Base-by-base conservation (phyloP, 2,113 vertebrate genomes). In the Nothocercus nigrocapillus region DNA sequence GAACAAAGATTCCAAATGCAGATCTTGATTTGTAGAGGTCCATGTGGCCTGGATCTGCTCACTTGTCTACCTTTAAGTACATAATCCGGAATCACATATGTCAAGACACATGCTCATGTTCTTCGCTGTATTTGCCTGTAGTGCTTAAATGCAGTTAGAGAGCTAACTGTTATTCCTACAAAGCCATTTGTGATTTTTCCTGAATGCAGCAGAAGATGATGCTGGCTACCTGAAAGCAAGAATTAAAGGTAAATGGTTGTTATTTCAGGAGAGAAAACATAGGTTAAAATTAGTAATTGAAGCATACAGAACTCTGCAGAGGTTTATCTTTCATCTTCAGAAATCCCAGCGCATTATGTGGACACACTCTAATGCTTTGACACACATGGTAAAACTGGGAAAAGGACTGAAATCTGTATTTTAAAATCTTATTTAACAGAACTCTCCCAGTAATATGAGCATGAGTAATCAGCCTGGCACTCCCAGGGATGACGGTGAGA, bases 381-480 rank as follows among this genome's bases (percentile, higher is more conserved):
- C 69, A 92, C 63, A 64, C 40, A 32, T 89, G 79, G 32, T 67
- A 83, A 32, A 91, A 67, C 79, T 80, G 66, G n/a, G 63, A 88
- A 61, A 54, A 40, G 18, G 62, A 49, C 61, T 63, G 28, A 75
- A 73, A 59, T 83, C 70, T 94, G 78, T 89, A 44, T 93, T 94
- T 96, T 92, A 47, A 81, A 94, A 96, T 97, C 83, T 96, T 79
- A 5, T 88, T 97, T 89, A 85, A 94, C 97, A 99, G 99, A 99
- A 99, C 96, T 99, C 99, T 97, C 99, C 99, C 92, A 99, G 99
- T 97, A 99, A 99, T 97, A 98, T 99, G 96, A 99, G 99, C 98
- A 99, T 99, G 98, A 99, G 98, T 97, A 99, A 99, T 97, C 99
- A 99, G 95, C 99, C 99, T 22, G 99, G 99, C 96, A 99, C 99